Evolutionary conservation across 92 coral and sea anemone genomes (phyloP).

Genomic region (Epizoanthus ramosus): DNA sequence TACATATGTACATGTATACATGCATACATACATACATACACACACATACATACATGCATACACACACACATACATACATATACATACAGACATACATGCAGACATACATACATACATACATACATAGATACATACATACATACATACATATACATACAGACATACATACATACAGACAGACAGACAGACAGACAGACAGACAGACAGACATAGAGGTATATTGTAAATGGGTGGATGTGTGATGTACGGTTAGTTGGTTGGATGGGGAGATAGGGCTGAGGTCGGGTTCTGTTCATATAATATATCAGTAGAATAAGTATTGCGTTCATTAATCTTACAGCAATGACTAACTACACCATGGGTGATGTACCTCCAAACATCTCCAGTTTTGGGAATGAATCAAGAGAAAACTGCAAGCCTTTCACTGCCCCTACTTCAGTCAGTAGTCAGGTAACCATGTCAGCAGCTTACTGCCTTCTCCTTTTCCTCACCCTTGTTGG

Average conservation of each 20-base stretch:
- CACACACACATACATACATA: too few species aligned
- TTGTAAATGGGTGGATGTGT: too few species aligned
- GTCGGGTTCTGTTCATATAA: not conserved
- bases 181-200: too few species aligned
- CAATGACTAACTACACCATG: not conserved
- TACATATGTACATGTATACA: too few species aligned
- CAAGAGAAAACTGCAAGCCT: conserved; percentile 9
- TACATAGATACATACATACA: too few species aligned
- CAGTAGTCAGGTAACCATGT: conserved; percentile 12
- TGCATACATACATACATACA: too few species aligned
- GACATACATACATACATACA: too few species aligned
- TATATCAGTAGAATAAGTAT: not conserved
- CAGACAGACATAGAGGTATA: too few species aligned
- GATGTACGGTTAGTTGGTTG: not conserved
- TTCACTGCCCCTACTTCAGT: conserved; percentile 13
- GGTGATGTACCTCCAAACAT: not conserved
- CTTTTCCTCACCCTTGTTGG: conserved; percentile 21
- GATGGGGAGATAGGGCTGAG: not conserved
- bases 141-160: too few species aligned
- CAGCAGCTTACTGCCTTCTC: not conserved
- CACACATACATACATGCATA: too few species aligned
- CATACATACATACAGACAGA: too few species aligned
- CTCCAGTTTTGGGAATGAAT: not conserved
- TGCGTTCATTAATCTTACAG: not conserved
- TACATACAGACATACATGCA: too few species aligned